Conservation (phyloP, 2,797 vertebrate species). For the Avahi laniger region DNA sequence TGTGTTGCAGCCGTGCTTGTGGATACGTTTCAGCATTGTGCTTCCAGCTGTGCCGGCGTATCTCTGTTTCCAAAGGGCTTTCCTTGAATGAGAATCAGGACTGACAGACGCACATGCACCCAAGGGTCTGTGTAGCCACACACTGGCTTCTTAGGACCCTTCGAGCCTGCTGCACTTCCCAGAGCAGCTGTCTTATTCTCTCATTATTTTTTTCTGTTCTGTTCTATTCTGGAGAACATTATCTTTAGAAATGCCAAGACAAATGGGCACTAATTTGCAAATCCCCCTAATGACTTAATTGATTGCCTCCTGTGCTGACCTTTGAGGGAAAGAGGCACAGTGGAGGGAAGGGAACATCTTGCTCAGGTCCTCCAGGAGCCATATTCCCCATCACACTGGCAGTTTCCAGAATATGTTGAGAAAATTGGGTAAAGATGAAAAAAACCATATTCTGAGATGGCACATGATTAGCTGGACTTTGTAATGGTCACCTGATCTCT, state of each 20-base stretch:
- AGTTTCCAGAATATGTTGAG: not conserved
- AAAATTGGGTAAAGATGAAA: conserved; percentile 30
- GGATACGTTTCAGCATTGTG: not conserved
- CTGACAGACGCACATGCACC: too few species aligned
- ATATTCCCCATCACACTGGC: not conserved
- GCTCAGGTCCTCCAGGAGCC: accelerated
- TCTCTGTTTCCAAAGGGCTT: not conserved
- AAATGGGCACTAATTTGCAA: conserved; percentile 57
- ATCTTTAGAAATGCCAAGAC: conserved; percentile 62
- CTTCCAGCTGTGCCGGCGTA: accelerated
- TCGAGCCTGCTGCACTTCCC: not conserved
- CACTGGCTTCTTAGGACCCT: not conserved
- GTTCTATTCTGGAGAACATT: conserved; percentile 25
- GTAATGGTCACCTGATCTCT: not conserved
- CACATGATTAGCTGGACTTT: not conserved
- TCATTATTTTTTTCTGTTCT: not conserved
- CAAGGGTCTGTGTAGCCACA: too few species aligned
- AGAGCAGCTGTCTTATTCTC: not conserved
- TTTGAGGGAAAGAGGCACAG: conserved; percentile 42
- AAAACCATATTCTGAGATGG: not conserved
- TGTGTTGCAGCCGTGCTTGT: not conserved
- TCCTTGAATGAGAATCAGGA: not conserved
- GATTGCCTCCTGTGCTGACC: conserved; percentile 43
- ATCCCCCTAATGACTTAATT: conserved; percentile 59
- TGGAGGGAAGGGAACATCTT: not conserved